These are phyloP conservation scores for Hylyphantes graminicola DNA, from an alignment of 1,140 invertebrate species.

Conservation along the genomic window DNA sequence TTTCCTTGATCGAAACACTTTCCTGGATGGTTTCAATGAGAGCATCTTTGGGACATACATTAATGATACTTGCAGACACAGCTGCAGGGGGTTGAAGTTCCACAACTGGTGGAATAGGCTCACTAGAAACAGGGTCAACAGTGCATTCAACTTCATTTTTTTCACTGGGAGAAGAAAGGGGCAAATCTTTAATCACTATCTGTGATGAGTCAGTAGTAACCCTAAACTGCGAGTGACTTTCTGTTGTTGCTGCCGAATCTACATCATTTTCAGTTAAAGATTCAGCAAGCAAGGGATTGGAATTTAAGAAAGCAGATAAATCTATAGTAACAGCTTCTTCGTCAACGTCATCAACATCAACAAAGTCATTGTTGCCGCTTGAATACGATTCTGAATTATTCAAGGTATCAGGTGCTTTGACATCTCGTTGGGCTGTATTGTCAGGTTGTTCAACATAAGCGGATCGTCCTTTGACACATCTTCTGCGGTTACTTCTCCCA, in stretches of 20 bases:
- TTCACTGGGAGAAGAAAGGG: background rate
- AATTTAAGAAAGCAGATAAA: slow-evolving; percentile 33
- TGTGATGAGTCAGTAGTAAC: slow-evolving; percentile 11
- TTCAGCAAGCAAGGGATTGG: slow-evolving; percentile 37
- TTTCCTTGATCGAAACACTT: slow-evolving; percentile 4
- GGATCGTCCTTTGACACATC: slow-evolving; percentile 33
- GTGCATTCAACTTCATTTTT: background rate
- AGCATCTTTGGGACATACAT: no score
- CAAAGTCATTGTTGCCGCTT: background rate
- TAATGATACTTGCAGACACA: no score
- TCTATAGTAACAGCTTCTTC: slow-evolving; percentile 48
- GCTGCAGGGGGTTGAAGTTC: no score
- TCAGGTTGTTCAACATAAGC: slow-evolving; percentile 41
- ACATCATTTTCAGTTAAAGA: slow-evolving; percentile 8
- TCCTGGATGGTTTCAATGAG: no score
- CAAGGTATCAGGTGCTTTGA: background rate
- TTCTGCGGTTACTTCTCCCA: background rate
- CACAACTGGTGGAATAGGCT: no score
- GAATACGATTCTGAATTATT: slow-evolving; percentile 5
- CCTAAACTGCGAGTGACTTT: slow-evolving; percentile 45
- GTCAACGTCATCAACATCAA: slow-evolving; percentile 21
- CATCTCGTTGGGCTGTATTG: background rate
- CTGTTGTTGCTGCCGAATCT: slow-evolving; percentile 13
- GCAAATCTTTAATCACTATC: no score
- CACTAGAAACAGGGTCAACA: no score